A percentile compares a stretch with the other conserved stretches of the same genome.
phyloP scores from a whole-genome alignment of 2,797 vertebrate species.

The Parotocinclus haroldoi region DNA sequence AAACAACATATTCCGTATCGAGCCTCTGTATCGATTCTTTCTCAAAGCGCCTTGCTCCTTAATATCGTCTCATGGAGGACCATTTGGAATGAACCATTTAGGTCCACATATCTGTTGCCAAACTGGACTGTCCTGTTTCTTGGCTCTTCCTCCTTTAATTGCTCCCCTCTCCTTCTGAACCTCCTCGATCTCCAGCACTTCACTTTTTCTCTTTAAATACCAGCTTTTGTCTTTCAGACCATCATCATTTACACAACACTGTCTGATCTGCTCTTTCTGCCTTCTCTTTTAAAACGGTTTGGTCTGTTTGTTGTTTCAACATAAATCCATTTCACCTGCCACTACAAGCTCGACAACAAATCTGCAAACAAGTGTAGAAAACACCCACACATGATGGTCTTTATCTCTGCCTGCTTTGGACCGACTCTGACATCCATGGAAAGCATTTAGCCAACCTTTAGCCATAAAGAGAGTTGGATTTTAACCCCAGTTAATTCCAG shows the following conservation, averaged over 20 bases:
- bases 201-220: constrained; percentile 72
- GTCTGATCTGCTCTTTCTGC: constrained; percentile 32
- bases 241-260: constrained; percentile 56
- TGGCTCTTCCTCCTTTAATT: constrained; percentile 26
- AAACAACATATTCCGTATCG: no score
- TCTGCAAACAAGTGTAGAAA: not conserved
- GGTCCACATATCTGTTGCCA: constrained; percentile 29
- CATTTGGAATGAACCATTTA: constrained; percentile 36
- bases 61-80: constrained; percentile 33
- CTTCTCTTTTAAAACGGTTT: not conserved
- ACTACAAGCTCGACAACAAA: no score
- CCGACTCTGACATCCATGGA: no score
- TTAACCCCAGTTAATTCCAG: no score
- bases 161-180: constrained; percentile 27
- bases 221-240: constrained; percentile 53
- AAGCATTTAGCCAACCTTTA: no score
- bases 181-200: constrained; percentile 48
- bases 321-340: not conserved
- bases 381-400: no score
- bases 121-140: constrained; percentile 58
- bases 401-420: no score
- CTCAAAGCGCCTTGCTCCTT: constrained; percentile 29
- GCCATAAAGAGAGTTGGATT: no score
- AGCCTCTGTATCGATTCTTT: not conserved
- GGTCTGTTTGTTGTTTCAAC: constrained; percentile 17